Base-by-base conservation (phyloP, 2,888 invertebrate genomes). In the Mesoligia furuncula region DNA sequence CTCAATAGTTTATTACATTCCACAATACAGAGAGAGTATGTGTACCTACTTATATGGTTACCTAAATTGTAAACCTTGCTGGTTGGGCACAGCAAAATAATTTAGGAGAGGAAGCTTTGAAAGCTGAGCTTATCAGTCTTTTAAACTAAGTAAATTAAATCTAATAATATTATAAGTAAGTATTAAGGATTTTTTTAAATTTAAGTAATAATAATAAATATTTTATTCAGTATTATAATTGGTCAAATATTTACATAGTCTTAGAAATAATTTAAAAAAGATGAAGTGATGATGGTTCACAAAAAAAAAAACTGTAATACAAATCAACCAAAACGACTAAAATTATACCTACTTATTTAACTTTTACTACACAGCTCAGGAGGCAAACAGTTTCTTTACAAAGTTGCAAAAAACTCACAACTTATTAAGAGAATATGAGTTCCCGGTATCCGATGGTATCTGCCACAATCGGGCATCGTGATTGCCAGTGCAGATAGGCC, bases 381-480 rank as follows among this genome's bases (percentile, higher is more conserved):
- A 1, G 20, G 61, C 15, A 39, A 77, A 48, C 73, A 20, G 31
- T 57, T 48, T 11, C 15, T 24, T 15, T 27, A 57, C 27, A 51
- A 66, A 67, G 31, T 71, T 39, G 59, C 42, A 79, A 68, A 67
- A 45, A 54, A 9, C 45, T 57, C 39, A 11, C 36, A 69, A 61
- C 15, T 62, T 72, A 68, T 54, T 77, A 65, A 15, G 24, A 64
- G 4, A 75, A 31, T n/a, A 70, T 80, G n/a, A 27, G n/a, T 59
- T 77, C 71, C 68, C 64, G 57, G 82, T 74, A 85, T 74, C 61
- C 9, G 61, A 61, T 69, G 67, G 48, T 81, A 77, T 77, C 76
- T 64, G 13, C 68, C 67, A 65, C 82, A 76, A 83, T 85, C 80
- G 80, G 73, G 68, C 73, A 74, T 77, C 81, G 15, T 62, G 82